A percentile compares a stretch with the other conserved stretches of the same genome.
Evolutionary conservation across 1,140 invertebrate genomes (phyloP).

Genomic region (Wasmannia auropunctata): DNA sequence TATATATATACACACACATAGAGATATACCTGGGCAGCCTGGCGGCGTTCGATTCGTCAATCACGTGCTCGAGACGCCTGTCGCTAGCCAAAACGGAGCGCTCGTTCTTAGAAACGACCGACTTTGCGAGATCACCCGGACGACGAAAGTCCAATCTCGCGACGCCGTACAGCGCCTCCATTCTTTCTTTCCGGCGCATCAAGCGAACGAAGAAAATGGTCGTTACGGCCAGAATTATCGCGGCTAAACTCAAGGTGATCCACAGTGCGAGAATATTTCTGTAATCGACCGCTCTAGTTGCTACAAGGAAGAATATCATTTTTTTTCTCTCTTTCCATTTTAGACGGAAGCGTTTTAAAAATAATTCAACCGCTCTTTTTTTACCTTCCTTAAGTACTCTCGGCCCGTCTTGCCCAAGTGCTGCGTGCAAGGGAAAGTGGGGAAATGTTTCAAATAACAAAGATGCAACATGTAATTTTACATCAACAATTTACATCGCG

Average conservation of each 20-base stretch:
- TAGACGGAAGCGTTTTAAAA: background rate
- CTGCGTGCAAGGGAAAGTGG: constrained; percentile 59
- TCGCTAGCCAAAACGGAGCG: constrained; percentile 63
- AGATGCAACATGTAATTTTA: background rate
- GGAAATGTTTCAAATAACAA: constrained; percentile 42
- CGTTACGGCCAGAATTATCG: constrained; percentile 90
- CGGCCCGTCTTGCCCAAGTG: constrained; percentile 71
- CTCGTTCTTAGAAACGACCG: constrained; percentile 86
- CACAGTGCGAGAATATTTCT: constrained; percentile 92
- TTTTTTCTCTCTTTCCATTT: background rate
- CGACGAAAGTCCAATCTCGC: constrained; percentile 91
- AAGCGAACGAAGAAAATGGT: constrained; percentile 91
- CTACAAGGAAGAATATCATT: constrained; percentile 47
- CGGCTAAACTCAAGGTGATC: constrained; percentile 92
- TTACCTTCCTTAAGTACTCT: constrained; percentile 76
- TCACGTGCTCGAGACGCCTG: constrained; percentile 66
- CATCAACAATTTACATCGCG: background rate
- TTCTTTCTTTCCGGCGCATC: constrained; percentile 89
- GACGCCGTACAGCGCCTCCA: constrained; percentile 92
- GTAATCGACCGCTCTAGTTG: constrained; percentile 71
- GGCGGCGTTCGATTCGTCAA: constrained; percentile 65
- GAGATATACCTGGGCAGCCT: constrained; percentile 71
- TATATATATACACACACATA: too few species aligned
- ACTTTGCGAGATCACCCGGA: constrained; percentile 91
- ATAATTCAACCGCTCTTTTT: background rate